Conservation (phyloP, 2,113 vertebrate genomes). For the Trogon melanurus region DNA sequence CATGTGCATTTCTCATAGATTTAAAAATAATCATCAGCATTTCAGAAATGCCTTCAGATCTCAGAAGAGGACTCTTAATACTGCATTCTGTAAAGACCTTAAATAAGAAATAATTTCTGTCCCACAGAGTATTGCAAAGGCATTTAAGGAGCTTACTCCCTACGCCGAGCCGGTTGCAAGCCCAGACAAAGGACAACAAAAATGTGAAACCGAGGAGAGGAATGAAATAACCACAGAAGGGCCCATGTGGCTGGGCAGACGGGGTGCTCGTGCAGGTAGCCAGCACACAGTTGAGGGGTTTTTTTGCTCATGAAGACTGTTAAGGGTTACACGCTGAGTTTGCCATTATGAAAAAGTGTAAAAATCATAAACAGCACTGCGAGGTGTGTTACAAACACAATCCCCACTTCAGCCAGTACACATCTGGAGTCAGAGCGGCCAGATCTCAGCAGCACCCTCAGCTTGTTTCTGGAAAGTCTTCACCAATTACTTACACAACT, state of each 20-base stretch:
- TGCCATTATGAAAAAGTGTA: not conserved
- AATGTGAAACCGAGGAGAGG: not conserved
- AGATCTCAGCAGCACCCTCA: not conserved
- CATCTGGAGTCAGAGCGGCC: not conserved
- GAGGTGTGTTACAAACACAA: not conserved
- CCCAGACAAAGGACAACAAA: conserved; percentile 11
- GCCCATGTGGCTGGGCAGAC: not conserved
- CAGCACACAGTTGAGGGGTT: not conserved
- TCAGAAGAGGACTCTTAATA: not conserved
- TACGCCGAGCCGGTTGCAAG: not conserved
- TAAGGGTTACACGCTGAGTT: not conserved
- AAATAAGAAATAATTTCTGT: not conserved
- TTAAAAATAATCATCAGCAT: not conserved
- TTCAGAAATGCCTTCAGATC: not conserved
- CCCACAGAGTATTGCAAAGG: not conserved
- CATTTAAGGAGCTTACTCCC: not conserved
- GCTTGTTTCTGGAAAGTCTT: not conserved
- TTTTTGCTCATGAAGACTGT: not conserved
- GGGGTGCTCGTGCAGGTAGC: not conserved
- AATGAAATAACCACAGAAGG: not conserved
- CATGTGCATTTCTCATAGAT: not conserved
- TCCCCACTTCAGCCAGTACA: accelerated
- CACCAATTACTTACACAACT: not conserved
- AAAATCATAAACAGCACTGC: not conserved
- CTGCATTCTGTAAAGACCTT: not conserved